Conservation (phyloP, 2,888 invertebrate species). For the Scelioninae gen. 1 region DNA sequence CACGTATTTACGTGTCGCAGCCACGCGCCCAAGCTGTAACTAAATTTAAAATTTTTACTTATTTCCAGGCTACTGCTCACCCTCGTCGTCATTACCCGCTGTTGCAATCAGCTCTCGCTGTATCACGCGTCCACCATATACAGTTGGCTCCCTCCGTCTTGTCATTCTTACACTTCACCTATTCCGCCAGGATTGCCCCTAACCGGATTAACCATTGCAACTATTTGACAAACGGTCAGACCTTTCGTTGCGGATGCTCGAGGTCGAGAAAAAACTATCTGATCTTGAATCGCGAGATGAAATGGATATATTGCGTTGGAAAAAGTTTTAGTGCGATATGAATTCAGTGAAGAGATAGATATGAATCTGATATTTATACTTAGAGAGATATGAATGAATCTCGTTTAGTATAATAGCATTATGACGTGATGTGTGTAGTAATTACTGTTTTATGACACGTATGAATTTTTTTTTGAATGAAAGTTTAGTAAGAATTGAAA, state of each 20-base stretch:
- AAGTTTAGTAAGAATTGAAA: too few species aligned
- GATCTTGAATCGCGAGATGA: conserved; percentile 3
- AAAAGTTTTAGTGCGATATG: neutral
- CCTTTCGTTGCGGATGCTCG: conserved; percentile 31
- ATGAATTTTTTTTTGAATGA: too few species aligned
- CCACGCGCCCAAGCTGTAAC: conserved; percentile 82
- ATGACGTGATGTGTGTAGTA: too few species aligned
- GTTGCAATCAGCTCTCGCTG: conserved; percentile 82
- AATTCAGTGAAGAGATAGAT: too few species aligned
- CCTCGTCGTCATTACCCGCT: conserved; percentile 84
- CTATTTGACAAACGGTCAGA: conserved; percentile 80
- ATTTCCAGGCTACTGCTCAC: conserved; percentile 85
- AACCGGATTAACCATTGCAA: conserved; percentile 82
- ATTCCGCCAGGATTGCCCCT: conserved; percentile 76
- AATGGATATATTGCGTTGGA: conserved; percentile 6
- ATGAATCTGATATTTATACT: too few species aligned
- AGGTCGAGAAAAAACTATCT: conserved; percentile 6
- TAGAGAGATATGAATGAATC: too few species aligned
- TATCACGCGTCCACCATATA: conserved; percentile 66
- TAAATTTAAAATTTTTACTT: conserved; percentile 85
- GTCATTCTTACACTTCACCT: conserved; percentile 73
- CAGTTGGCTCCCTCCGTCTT: conserved; percentile 70
- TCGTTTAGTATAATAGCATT: too few species aligned
- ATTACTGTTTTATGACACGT: too few species aligned
- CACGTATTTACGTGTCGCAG: conserved; percentile 71